Base-by-base conservation (phyloP, 2,888 invertebrate genomes). In the Lamproptera curius region DNA sequence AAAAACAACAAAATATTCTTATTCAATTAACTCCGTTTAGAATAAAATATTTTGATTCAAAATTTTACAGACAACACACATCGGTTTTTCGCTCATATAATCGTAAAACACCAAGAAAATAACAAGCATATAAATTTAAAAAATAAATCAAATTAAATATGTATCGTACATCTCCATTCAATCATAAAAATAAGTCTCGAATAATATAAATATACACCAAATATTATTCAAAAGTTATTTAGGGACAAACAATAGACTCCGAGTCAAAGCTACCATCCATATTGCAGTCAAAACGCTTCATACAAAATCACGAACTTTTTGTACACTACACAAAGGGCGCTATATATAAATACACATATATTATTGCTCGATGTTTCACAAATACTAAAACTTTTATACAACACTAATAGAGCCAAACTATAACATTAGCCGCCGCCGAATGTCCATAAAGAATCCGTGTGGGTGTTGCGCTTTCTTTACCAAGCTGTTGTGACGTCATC, bases 291-390 rank as follows among this genome's bases (percentile, higher is more conserved):
- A 2, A 11, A 6, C 31, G 11, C 9, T 2, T 31, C 13, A n/a
- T 31, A 31, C 31, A 31, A 31, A 31, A 31, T 31, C 11, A 31
- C 4, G n/a, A 31, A 15, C 15, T 28, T 31, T 28, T 39, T 17
- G 10, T 13, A 26, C n/a, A 28, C 6, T 16, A 40, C 31, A 40
- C 8, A 16, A 8, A 16, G 2, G n/a, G 6, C 1, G 16, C n/a
- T 28, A 16, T n/a, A n/a, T n/a, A n/a, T n/a, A n/a, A n/a, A n/a
- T n/a, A n/a, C n/a, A n/a, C n/a, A n/a, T n/a, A n/a, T 6, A 13
- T 16, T 33, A 41, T 17, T 16, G 41, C 41, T 41, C 13, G 26
- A 41, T 10, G 4, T 41, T 33, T 23, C 8, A 13, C 41, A 2
- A 11, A 16, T 16, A 17, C 17, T 5, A 13, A 33, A 41, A 33